These are phyloP conservation scores for Caloenas nicobarica DNA, from an alignment of 2,113 vertebrate species.

Conservation along the genomic window DNA sequence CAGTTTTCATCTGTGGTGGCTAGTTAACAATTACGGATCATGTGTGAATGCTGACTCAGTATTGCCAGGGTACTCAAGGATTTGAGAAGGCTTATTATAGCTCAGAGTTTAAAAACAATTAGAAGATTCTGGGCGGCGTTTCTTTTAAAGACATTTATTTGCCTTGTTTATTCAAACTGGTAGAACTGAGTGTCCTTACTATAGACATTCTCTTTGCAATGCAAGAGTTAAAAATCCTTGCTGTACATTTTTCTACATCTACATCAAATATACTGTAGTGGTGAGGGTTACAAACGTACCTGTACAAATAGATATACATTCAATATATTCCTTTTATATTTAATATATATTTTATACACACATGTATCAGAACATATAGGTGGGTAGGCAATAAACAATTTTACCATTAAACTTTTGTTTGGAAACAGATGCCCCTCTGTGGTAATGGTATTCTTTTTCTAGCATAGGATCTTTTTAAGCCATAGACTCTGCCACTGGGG, in stretches of 20 bases:
- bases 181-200: neutral
- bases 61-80: neutral
- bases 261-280: neutral
- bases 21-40: neutral
- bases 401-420: neutral
- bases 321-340: neutral
- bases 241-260: neutral
- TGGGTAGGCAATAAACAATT: neutral
- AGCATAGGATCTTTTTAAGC: constrained; percentile 19
- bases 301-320: neutral
- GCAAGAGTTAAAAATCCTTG: neutral
- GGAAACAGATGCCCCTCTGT: neutral
- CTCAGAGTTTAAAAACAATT: constrained; percentile 18
- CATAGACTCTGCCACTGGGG: constrained; percentile 27
- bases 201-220: neutral
- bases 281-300: neutral
- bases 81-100: neutral
- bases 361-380: neutral
- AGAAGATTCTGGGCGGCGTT: neutral
- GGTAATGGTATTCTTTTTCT: constrained; percentile 13
- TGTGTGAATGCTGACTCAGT: neutral
- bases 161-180: neutral
- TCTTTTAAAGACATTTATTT: neutral
- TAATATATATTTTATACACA: neutral
- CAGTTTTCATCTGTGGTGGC: neutral